These are phyloP conservation scores for Dolichopus griseipennis DNA, from an alignment of 2,888 invertebrate species.

Conservation along the genomic window DNA sequence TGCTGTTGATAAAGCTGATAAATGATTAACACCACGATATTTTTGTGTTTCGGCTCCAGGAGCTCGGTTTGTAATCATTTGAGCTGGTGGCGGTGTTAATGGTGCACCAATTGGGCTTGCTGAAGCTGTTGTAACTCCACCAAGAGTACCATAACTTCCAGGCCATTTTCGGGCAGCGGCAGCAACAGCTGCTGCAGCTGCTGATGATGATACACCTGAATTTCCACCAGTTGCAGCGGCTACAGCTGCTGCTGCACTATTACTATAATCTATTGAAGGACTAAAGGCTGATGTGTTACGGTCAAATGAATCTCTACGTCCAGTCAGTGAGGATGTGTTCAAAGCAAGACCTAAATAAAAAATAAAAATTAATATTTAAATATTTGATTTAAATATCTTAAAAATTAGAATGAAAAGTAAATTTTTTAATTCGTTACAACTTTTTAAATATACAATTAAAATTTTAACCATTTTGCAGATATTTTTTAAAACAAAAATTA, in stretches of 20 bases:
- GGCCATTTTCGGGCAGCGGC: slow-evolving; percentile 47
- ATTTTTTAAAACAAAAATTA: neutral
- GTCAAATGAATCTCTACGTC: slow-evolving; percentile 69
- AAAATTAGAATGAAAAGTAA: no score
- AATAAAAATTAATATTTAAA: slow-evolving; percentile 10
- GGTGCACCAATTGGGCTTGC: slow-evolving; percentile 50
- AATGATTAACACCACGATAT: slow-evolving; percentile 56
- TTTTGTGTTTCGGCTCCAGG: slow-evolving; percentile 83
- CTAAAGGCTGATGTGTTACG: slow-evolving; percentile 68
- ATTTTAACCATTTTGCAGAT: neutral
- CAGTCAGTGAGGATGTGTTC: slow-evolving; percentile 56
- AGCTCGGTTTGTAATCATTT: slow-evolving; percentile 59
- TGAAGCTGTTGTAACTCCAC: slow-evolving; percentile 35
- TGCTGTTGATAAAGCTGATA: slow-evolving; percentile 38
- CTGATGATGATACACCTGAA: slow-evolving; percentile 37
- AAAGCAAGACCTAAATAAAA: slow-evolving; percentile 50
- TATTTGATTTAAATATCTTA: slow-evolving; percentile 21
- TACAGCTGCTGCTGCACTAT: slow-evolving; percentile 40
- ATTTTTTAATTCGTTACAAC: neutral
- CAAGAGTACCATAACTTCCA: slow-evolving; percentile 39
- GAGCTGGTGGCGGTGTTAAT: slow-evolving; percentile 59
- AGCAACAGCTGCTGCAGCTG: slow-evolving; percentile 39
- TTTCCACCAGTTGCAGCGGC: slow-evolving; percentile 28
- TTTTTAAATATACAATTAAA: neutral
- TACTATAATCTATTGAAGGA: slow-evolving; percentile 61